phyloP scores from a whole-genome alignment of 2,113 vertebrate species.

The Notarius lentiginosus region DNA sequence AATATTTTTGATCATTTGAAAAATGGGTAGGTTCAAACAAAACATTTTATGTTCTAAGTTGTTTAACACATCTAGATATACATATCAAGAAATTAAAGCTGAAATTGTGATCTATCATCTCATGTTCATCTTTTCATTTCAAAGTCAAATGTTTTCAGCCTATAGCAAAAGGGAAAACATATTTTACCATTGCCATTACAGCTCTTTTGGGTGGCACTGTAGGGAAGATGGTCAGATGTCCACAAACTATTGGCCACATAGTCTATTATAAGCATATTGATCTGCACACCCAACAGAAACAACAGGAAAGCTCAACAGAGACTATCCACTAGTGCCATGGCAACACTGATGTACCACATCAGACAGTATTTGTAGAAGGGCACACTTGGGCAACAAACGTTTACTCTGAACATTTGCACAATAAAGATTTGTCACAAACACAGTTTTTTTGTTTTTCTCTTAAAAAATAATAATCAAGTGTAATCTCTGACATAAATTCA shows the following conservation, averaged over 20 bases:
- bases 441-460: background rate
- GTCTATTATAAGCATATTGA: background rate
- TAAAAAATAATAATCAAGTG: background rate
- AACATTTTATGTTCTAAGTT: background rate
- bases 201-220: no score
- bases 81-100: background rate
- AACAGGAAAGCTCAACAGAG: conserved; percentile 5
- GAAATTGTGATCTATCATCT: background rate
- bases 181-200: background rate
- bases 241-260: background rate
- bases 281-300: background rate
- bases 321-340: conserved; percentile 43
- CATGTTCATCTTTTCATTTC: background rate
- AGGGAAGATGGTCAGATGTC: background rate
- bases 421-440: conserved; percentile 15
- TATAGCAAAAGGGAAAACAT: background rate
- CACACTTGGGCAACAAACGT: background rate
- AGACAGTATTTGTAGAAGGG: conserved; percentile 10
- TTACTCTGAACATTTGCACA: conserved; percentile 17
- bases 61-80: background rate
- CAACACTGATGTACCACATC: conserved; percentile 29
- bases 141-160: background rate
- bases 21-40: background rate
- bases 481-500: background rate
- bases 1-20: background rate